phyloP scores from a whole-genome alignment of 2,113 vertebrate species.

The Ophthalmolycus amberensis region DNA sequence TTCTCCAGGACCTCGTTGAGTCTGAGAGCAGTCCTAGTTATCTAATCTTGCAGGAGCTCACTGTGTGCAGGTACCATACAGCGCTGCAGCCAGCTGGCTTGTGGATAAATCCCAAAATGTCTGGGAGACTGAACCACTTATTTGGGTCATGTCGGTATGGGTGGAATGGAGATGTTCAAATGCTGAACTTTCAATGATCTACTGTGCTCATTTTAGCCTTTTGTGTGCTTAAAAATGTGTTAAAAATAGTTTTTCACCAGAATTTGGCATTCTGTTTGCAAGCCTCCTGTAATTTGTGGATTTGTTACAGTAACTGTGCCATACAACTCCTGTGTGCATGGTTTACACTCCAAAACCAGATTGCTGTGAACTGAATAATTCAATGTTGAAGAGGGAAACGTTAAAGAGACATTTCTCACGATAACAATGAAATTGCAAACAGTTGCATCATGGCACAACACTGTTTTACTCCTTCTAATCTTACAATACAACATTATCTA shows the following conservation, averaged over 20 bases:
- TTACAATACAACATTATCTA: conserved; percentile 16
- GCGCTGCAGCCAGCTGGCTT: conserved; percentile 41
- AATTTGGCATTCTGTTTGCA: conserved; percentile 16
- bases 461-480: conserved; percentile 39
- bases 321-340: conserved; percentile 26
- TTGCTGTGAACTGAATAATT: conserved; percentile 61
- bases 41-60: conserved; percentile 63
- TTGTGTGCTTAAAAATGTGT: conserved; percentile 4
- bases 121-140: conserved; percentile 49
- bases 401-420: conserved; percentile 48
- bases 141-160: conserved; percentile 60
- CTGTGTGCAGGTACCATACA: conserved; percentile 57
- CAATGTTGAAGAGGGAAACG: conserved; percentile 37
- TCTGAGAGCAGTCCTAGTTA: conserved; percentile 51
- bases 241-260: background rate
- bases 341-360: conserved; percentile 45
- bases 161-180: conserved; percentile 48
- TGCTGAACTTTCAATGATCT: conserved; percentile 38
- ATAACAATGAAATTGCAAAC: conserved; percentile 69
- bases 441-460: conserved; percentile 69
- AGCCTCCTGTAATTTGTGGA: background rate
- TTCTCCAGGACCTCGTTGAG: conserved; percentile 49
- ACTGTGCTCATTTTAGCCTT: conserved; percentile 11
- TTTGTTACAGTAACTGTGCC: conserved; percentile 42
- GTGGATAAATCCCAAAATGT: conserved; percentile 55